Evolutionary conservation across 2,888 invertebrate genomes (phyloP), one percentile per base, ranked within the genome.

Genomic region (Odontocerum albicorne): DNA sequence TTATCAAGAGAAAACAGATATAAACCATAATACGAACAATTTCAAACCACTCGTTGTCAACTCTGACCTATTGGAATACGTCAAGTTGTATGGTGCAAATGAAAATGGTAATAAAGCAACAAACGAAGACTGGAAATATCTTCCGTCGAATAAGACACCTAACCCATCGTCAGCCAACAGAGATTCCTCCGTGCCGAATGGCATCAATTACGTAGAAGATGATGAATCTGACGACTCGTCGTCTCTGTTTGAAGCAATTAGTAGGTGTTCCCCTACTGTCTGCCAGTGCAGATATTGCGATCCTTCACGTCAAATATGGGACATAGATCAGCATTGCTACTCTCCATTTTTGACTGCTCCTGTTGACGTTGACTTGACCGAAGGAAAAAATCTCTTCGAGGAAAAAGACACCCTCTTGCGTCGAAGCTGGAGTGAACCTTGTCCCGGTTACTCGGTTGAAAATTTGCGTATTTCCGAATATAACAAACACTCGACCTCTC

Each of bases 211-310:
- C 49, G 67, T 73, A 71, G 79, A 65, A 80, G 80, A 60, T 12
- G 55, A 55, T 31, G 60, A 60, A 43, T 60, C 60, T 7, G 60
- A 60, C 38, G 57, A 39, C 65, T 71, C 60, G 68, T 71, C 59
- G 60, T 66, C 35, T 55, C 58, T 38, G 50, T 57, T 60, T 33
- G 60, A 60, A 49, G 60, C 60, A 15, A 60, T 60, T 42, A 49
- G 60, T 38, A 36, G 57, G 35, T 60, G 60, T 31, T 57, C 60
- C 20, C 75, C 74, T 58, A 78, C 72, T 63, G 74, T 74, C 57
- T 87, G 88, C 71, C 87, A 87, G 73, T 88, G 88, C 70, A 82
- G 86, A 42, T 87, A 87, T 65, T 88, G 88, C 71, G 88, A 88
- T 67, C 87, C 88, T 1, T 80, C 84, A 16, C 85, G 86, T 46